Percentiles rank a stretch among this genome's conserved stretches.
Conservation (phyloP, 2,797 vertebrate genomes). For the Glossophaga mutica region DNA sequence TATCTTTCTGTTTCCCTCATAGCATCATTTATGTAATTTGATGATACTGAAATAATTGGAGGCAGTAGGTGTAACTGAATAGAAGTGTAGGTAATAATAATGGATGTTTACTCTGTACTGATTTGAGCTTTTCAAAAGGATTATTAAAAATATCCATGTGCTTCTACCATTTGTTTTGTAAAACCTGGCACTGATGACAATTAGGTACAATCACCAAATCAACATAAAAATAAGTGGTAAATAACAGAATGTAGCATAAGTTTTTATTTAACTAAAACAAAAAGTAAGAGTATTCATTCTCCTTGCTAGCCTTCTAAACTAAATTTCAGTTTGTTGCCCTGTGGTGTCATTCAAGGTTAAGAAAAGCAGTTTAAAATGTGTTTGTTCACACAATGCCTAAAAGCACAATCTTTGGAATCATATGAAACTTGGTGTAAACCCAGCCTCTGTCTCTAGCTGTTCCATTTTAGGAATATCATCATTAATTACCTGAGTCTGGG, state of each 20-base stretch:
- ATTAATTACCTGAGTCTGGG: background rate
- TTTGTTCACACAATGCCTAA: background rate
- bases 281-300: background rate
- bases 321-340: background rate
- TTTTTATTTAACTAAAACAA: background rate
- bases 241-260: background rate
- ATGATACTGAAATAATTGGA: conserved; percentile 53
- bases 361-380: background rate
- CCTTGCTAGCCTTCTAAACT: background rate
- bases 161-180: conserved; percentile 35
- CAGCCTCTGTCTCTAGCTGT: background rate
- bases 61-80: conserved; percentile 51
- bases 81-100: conserved; percentile 13
- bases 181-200: background rate
- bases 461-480: background rate
- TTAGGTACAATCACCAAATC: background rate
- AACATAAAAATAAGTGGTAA: background rate
- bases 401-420: background rate
- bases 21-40: conserved; percentile 14
- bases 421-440: background rate
- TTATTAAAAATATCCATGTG: conserved; percentile 49
- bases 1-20: conserved; percentile 34
- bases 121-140: conserved; percentile 35
- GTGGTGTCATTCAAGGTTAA: background rate
- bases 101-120: conserved; percentile 38